Evolutionary conservation across 2,888 invertebrate genomes (phyloP).

Genomic region (Apantesis nais): DNA sequence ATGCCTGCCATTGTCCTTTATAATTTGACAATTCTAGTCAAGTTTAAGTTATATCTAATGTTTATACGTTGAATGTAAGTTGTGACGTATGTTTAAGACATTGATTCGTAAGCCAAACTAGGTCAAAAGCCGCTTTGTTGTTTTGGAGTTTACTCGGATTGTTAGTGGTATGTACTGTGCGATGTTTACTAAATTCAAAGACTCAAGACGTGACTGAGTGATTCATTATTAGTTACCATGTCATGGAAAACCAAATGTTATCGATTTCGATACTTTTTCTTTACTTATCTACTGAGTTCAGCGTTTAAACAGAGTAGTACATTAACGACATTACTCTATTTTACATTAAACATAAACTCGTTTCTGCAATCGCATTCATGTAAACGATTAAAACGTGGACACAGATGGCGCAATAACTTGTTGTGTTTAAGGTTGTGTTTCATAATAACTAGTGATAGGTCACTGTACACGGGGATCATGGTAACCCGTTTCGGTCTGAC

Average conservation of each 20-base stretch:
- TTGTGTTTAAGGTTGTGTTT: slow-evolving; percentile 42
- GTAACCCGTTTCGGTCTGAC: slow-evolving; percentile 38
- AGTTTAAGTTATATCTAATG: background rate
- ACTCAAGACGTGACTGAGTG: background rate
- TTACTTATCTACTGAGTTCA: too few relatives aligned
- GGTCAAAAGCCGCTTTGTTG: background rate
- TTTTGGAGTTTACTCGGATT: background rate
- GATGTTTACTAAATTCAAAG: background rate
- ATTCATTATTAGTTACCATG: background rate
- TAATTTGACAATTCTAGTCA: too few relatives aligned
- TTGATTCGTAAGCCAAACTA: background rate
- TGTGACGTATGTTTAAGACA: background rate
- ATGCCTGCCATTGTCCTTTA: too few relatives aligned
- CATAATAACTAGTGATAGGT: slow-evolving; percentile 38
- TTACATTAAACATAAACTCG: background rate
- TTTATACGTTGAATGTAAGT: background rate
- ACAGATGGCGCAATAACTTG: slow-evolving; percentile 24
- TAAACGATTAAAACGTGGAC: slow-evolving; percentile 12
- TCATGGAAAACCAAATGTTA: background rate
- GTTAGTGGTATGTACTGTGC: background rate
- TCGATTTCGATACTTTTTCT: background rate
- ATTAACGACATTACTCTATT: background rate
- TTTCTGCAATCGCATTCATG: background rate
- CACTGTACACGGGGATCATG: slow-evolving; percentile 30
- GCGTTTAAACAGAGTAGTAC: background rate